These are phyloP conservation scores for Ruditapes philippinarum DNA, from an alignment of 1,140 invertebrate genomes.

Conservation along the genomic window DNA sequence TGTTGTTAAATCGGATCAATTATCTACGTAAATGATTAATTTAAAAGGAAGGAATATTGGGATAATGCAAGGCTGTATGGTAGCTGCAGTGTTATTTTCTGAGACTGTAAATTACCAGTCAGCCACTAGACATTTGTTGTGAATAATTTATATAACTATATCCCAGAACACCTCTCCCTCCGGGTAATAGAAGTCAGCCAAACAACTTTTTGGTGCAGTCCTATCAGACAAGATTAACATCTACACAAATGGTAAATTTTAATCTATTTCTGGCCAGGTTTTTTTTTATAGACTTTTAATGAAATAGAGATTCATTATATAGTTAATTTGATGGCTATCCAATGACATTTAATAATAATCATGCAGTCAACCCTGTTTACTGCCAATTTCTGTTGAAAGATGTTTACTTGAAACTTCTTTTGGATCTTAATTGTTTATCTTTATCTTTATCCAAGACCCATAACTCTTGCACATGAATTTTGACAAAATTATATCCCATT, in stretches of 20 bases:
- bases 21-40: constrained; percentile 9
- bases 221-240: background rate
- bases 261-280: constrained; percentile 15
- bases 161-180: constrained; percentile 5
- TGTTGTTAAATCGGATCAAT: background rate
- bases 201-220: background rate
- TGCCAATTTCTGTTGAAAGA: no score
- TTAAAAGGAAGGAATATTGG: background rate
- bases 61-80: background rate
- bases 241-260: background rate
- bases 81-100: background rate
- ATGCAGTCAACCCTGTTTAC: no score
- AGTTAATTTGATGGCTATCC: no score
- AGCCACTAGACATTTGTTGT: background rate
- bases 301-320: no score
- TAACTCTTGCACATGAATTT: no score
- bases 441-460: no score
- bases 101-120: constrained; percentile 4
- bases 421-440: no score
- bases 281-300: constrained; percentile 31
- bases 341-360: no score
- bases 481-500: no score
- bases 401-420: no score
- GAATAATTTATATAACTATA: background rate
- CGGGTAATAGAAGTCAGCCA: constrained; percentile 3